Base-by-base conservation (phyloP, 2,797 vertebrate genomes). In the Mormyrus hasselquistii region DNA sequence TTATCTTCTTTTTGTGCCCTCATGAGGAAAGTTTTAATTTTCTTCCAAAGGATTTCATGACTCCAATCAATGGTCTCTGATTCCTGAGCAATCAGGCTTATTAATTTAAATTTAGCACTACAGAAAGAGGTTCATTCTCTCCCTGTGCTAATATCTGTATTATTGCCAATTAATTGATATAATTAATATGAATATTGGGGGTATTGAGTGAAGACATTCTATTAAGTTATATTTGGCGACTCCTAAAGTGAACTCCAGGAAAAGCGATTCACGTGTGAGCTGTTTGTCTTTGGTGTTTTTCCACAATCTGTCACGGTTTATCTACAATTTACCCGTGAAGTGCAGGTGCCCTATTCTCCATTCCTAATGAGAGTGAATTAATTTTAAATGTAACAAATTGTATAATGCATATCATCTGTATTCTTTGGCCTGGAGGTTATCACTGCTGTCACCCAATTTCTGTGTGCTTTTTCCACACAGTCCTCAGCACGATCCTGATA, bases 331-430 rank as follows among this genome's bases (percentile, higher is more conserved):
- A 29, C 53, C 85, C 53, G 2, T 59, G 53, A 87, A n/a, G 53
- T 38, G 53, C 29, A 57, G 85, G 29, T 87, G 85, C 53, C 52
- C 38, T 57, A 29, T 19, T 87, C 29, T 55, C 53, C 16, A 1
- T 57, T 14, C 16, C 85, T 87, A 52, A 25, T 55, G 52, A 87
- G 53, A 87, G 8, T 41, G 44, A 53, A 52, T 89, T 82, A 47
- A 57, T 50, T 47, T 83, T 52, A 88, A 83, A 88, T 44, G 50
- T 59, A 76, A 59, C 53, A 83, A 83, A 82, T 83, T 29, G 52
- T 82, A 59, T 88, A 19, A 57, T 57, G 50, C 69, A 7, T 50
- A 34, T 55, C 44, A 44, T 89, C 57, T 89, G 52, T 88, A 50
- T 34, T 49, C 52, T 34, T 41, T 88, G 88, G 53, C 41, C 22